phyloP scores from a whole-genome alignment of 2,888 invertebrate species.

The Xanthorhoe spadicearia region DNA sequence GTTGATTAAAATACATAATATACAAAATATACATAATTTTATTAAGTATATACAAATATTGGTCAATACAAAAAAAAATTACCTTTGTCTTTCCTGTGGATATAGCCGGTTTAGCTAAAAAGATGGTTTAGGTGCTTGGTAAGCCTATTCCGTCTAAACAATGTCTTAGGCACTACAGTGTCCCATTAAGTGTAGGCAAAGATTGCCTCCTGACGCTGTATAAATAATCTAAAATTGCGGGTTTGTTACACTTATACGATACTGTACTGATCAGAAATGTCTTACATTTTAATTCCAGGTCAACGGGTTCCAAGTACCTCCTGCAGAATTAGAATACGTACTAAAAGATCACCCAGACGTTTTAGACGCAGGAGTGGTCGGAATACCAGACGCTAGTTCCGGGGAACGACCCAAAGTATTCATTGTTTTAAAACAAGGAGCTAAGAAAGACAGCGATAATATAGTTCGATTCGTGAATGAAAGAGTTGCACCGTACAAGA shows the following conservation, averaged over 20 bases:
- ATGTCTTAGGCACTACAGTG: too few species aligned
- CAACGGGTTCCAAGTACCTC: slow-evolving; percentile 91
- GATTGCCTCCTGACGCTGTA: too few species aligned
- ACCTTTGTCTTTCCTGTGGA: too few species aligned
- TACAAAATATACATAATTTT: too few species aligned
- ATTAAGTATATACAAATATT: not conserved
- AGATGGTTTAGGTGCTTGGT: too few species aligned
- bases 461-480: slow-evolving; percentile 86
- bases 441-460: slow-evolving; percentile 77
- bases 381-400: slow-evolving; percentile 86
- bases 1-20: not conserved
- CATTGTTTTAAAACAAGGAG: slow-evolving; percentile 83
- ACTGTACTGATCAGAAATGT: too few species aligned
- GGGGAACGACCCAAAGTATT: slow-evolving; percentile 93
- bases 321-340: slow-evolving; percentile 93
- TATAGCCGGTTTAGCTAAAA: too few species aligned
- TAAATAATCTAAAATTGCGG: too few species aligned
- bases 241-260: too few species aligned
- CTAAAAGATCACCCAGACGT: slow-evolving; percentile 89
- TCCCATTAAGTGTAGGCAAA: too few species aligned
- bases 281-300: slow-evolving; percentile 69
- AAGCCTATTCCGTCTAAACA: too few species aligned
- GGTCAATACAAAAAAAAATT: too few species aligned
- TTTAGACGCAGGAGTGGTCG: slow-evolving; percentile 93
- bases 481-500: slow-evolving; percentile 91